Percentiles rank a stretch among this genome's conserved stretches.
Conservation (phyloP, 37 sponge, comb jelly and placozoan species). For the Aphrocallistes beatrix region DNA sequence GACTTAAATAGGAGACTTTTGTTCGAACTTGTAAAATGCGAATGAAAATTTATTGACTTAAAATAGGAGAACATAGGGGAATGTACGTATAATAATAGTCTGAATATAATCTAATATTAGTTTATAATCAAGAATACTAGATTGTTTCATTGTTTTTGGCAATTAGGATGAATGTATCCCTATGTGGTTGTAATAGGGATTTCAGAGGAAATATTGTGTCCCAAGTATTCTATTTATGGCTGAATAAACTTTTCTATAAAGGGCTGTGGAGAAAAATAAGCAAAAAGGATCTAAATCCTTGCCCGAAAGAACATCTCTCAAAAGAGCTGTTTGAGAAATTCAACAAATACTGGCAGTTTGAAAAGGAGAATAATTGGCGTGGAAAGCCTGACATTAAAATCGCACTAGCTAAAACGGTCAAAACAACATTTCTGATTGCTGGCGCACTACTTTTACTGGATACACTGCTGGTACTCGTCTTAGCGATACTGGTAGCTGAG, state of each 20-base stretch:
- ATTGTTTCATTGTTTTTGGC: too few relatives aligned
- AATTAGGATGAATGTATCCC: too few relatives aligned
- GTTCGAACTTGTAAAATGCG: too few relatives aligned
- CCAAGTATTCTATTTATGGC: slow-evolving; percentile 8
- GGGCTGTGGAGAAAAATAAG: not conserved
- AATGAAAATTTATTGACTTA: too few relatives aligned
- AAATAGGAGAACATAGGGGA: too few relatives aligned
- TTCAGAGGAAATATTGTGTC: not conserved
- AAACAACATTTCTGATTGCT: not conserved
- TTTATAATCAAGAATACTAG: too few relatives aligned
- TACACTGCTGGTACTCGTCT: not conserved
- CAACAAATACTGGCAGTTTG: not conserved
- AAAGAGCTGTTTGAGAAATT: not conserved
- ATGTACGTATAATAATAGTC: too few relatives aligned
- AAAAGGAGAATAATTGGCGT: not conserved
- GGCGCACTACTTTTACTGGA: not conserved
- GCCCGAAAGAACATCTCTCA: not conserved
- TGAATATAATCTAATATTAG: too few relatives aligned
- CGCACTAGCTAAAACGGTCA: not conserved
- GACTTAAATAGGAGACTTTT: too few relatives aligned
- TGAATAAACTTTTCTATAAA: not conserved
- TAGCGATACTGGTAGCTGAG: not conserved
- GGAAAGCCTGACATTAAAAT: not conserved
- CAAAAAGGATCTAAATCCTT: not conserved
- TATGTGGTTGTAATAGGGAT: too few relatives aligned